Conservation (phyloP, 2,888 invertebrate species). For the Tupiocoris notatus region DNA sequence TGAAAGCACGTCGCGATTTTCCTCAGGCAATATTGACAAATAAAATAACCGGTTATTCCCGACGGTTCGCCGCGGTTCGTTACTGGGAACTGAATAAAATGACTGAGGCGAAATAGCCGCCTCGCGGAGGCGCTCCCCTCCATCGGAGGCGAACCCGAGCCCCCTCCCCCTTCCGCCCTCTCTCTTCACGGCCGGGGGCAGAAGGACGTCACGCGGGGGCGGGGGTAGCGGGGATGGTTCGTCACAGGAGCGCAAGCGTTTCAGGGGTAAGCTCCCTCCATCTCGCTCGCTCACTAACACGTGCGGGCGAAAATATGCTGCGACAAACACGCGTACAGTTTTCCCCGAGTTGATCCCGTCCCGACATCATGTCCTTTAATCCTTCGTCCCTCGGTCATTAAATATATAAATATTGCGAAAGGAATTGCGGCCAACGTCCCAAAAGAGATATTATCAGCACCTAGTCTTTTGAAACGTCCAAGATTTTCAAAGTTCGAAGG, state of each 20-base stretch:
- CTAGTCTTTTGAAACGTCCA: no score
- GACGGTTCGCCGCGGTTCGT: neutral
- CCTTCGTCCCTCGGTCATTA: no score
- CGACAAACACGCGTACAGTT: no score
- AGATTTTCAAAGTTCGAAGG: no score
- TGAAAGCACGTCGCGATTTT: neutral
- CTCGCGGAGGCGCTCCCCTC: slow-evolving; percentile 17
- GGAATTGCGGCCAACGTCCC: no score
- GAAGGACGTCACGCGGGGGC: neutral
- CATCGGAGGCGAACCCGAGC: neutral
- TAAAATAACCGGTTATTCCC: neutral
- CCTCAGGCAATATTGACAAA: no score
- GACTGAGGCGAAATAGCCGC: slow-evolving; percentile 8
- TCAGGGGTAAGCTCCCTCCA: neutral
- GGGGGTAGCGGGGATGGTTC: neutral
- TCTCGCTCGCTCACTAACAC: neutral
- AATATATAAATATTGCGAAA: no score
- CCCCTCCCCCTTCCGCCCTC: neutral
- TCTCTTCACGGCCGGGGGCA: neutral
- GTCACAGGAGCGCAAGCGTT: neutral
- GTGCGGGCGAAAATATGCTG: no score
- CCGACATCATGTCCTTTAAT: neutral
- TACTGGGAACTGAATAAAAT: slow-evolving; percentile 31
- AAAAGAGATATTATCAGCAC: no score
- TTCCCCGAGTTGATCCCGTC: neutral